A percentile compares a stretch with the other conserved stretches of the same genome.
These are phyloP conservation scores for Microtus montanus DNA, from an alignment of 2,113 vertebrate species.

Conservation along the genomic window DNA sequence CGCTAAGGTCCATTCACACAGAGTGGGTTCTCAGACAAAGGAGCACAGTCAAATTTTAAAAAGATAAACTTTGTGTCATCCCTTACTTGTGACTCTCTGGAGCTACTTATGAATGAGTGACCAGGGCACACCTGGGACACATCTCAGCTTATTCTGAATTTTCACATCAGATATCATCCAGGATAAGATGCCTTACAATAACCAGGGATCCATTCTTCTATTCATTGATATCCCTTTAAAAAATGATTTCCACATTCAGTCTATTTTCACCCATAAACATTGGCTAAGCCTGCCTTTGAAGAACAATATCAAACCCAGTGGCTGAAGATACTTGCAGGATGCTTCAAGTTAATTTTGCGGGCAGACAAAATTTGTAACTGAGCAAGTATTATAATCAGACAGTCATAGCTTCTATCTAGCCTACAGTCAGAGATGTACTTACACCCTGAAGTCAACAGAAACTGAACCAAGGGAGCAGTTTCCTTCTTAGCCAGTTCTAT, in stretches of 20 bases:
- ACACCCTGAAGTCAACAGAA: neutral
- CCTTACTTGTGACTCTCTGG: neutral
- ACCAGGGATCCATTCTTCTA: neutral
- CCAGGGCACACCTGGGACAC: neutral
- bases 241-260: neutral
- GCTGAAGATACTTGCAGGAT: neutral
- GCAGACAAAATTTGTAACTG: neutral
- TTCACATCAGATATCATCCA: neutral
- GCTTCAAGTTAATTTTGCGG: neutral
- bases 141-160: neutral
- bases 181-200: neutral
- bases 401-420: neutral
- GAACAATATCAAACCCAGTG: neutral
- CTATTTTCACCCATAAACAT: neutral
- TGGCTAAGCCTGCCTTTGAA: constrained; percentile 10
- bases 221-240: neutral
- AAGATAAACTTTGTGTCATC: neutral
- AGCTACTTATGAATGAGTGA: neutral
- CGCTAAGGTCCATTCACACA: neutral
- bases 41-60: neutral
- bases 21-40: neutral
- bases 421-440: neutral
- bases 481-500: neutral
- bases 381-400: neutral
- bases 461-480: neutral